phyloP scores from a whole-genome alignment of 2,797 vertebrate genomes.

The Semaprochilodus insignis region DNA sequence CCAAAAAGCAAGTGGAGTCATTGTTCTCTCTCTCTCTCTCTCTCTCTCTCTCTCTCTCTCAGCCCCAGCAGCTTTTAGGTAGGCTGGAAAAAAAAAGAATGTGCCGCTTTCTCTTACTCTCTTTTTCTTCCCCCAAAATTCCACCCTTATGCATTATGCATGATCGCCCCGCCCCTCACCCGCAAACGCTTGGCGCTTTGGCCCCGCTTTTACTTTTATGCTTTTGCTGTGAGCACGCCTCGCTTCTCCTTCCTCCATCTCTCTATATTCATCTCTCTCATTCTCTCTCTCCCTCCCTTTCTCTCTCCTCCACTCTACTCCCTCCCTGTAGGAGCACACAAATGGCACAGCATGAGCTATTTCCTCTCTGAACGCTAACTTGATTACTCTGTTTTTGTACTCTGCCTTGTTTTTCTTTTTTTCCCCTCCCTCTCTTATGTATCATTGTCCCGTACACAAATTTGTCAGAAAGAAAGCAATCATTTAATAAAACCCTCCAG shows the following conservation, averaged over 20 bases:
- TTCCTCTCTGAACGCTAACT: constrained; percentile 55
- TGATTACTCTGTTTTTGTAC: constrained; percentile 58
- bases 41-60: constrained; percentile 59
- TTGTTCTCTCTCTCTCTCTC: constrained; percentile 61
- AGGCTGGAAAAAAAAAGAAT: not conserved
- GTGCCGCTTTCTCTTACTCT: constrained; percentile 30
- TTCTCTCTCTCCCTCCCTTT: not conserved
- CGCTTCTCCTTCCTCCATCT: not conserved
- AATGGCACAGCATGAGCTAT: constrained; percentile 51
- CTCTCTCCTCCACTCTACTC: not conserved
- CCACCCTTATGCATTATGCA: constrained; percentile 58
- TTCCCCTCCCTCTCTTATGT: not conserved
- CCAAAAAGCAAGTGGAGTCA: constrained; percentile 68
- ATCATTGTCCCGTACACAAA: constrained; percentile 39
- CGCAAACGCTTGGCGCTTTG: constrained; percentile 20
- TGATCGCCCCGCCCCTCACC: constrained; percentile 32
- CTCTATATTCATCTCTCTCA: constrained; percentile 2
- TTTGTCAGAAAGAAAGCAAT: constrained; percentile 48
- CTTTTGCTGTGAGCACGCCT: not conserved
- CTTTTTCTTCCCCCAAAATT: constrained; percentile 55
- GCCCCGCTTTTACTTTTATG: constrained; percentile 42
- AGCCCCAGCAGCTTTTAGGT: constrained; percentile 51
- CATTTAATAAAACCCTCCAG: constrained; percentile 38
- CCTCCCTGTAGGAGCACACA: constrained; percentile 35
- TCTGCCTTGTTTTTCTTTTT: constrained; percentile 24